Evolutionary conservation across 2,797 vertebrate species (phyloP), one percentile per base, ranked within the genome.

Genomic region (Catostomus latipinnis): DNA sequence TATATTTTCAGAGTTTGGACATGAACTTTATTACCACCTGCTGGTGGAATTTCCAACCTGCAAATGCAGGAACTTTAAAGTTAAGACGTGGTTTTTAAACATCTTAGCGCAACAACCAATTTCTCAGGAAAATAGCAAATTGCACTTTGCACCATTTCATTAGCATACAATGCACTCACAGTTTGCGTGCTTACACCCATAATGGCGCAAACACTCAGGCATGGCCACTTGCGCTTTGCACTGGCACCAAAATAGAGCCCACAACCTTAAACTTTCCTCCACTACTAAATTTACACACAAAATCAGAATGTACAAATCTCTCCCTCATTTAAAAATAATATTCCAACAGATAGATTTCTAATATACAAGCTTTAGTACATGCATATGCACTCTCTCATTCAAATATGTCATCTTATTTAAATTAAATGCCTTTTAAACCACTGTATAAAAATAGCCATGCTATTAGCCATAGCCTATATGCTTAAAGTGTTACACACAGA

Each of bases 401-500:
- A 70, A 43, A 43, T 9, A 6, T 18, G n/a, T 43, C 0, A 69
- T 54, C 53, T 53, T 8, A 53, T 9, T 5, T 6, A 0, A 57
- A 46, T 56, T n/a, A 13, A 14, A 45, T 6, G 8, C 9, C 50
- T 6, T 52, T 52, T 52, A 10, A 4, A 52, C 6, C 50, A 52
- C 8, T 48, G 49, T 12, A 49, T 48, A 70, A 71, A 74, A 53
- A 58, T 50, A 78, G 52, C 63, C 54, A 49, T 18, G 16, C 16
- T 18, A 18, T 18, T 18, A 18, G 16, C 16, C 16, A 18, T 18
- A 3, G 22, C 22, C 22, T 22, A 22, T 66, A 71, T 22, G 49
- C 11, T 61, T 57, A 65, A 22, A 22, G 22, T 22, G 22, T 22
- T 60, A 62, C 65, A 18, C 83, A 70, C 82, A 74, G 84, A 73